phyloP scores from a whole-genome alignment of 1,140 invertebrate species.

The Oedothorax gibbosus region DNA sequence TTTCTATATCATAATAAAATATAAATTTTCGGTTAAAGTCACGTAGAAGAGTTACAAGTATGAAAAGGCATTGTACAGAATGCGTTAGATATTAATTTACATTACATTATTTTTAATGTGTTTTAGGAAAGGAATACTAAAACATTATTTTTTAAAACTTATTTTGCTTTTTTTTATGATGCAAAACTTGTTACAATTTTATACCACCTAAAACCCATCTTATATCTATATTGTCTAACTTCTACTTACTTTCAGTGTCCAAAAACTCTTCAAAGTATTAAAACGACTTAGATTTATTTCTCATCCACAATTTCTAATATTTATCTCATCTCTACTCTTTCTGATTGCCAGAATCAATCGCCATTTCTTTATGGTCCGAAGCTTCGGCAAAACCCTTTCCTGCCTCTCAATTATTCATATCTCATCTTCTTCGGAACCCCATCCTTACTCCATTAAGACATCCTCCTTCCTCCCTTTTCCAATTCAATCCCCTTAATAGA shows the following conservation, averaged over 20 bases:
- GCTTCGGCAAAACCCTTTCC: conserved; percentile 16
- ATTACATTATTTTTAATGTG: too few relatives aligned
- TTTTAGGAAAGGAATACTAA: too few relatives aligned
- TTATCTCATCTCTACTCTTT: neutral
- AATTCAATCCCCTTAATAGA: conserved; percentile 34
- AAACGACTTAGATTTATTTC: conserved; percentile 3
- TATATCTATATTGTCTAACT: too few relatives aligned
- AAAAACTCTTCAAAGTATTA: neutral
- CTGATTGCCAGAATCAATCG: neutral
- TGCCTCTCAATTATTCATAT: conserved; percentile 37
- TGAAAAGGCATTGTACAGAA: too few relatives aligned
- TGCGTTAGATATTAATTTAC: too few relatives aligned
- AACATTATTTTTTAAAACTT: too few relatives aligned
- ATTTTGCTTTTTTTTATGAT: too few relatives aligned
- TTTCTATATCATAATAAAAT: too few relatives aligned
- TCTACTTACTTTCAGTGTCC: neutral
- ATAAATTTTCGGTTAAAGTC: too few relatives aligned
- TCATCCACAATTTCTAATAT: neutral
- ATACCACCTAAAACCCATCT: too few relatives aligned
- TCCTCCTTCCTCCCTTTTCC: neutral
- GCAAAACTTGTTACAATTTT: too few relatives aligned
- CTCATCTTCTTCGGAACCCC: conserved; percentile 12
- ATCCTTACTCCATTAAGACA: conserved; percentile 20
- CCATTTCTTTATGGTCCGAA: neutral
- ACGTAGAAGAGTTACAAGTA: too few relatives aligned